Percentiles rank a stretch among this genome's conserved stretches.
phyloP scores from a whole-genome alignment of 2,113 vertebrate species.

The Campylomormyrus tamandua region DNA sequence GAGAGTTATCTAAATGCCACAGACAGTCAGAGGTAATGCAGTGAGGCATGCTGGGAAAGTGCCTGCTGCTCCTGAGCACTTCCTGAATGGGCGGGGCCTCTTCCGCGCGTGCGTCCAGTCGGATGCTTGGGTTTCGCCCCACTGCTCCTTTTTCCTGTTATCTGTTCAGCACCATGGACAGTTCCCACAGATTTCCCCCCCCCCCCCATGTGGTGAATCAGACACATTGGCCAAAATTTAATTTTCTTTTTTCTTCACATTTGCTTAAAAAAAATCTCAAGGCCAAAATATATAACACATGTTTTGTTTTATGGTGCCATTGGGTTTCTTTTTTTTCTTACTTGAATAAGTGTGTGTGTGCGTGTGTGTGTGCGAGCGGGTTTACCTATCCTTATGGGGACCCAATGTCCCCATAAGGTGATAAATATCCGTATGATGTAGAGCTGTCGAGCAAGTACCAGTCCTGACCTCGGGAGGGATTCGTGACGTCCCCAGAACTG shows the following conservation, averaged over 20 bases:
- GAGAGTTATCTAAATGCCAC: not conserved
- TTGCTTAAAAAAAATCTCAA: not conserved
- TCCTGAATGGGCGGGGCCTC: constrained; percentile 33
- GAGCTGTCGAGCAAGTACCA: too few relatives aligned
- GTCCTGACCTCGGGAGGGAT: too few relatives aligned
- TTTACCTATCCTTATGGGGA: too few relatives aligned
- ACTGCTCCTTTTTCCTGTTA: constrained; percentile 13
- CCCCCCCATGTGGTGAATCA: not conserved
- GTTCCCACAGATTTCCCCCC: constrained; percentile 11
- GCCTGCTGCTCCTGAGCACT: not conserved
- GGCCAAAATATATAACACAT: not conserved
- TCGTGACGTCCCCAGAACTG: too few relatives aligned
- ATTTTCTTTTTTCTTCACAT: not conserved
- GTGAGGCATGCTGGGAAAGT: not conserved
- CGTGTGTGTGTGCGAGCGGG: too few relatives aligned
- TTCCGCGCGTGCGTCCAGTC: not conserved
- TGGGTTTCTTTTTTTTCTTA: not conserved
- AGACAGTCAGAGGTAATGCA: not conserved
- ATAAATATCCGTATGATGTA: too few relatives aligned
- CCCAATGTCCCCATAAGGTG: too few relatives aligned
- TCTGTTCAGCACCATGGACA: constrained; percentile 38
- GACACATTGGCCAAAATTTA: not conserved
- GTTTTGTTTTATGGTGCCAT: not conserved
- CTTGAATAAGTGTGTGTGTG: not conserved
- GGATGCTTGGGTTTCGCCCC: constrained; percentile 21